Conservation (phyloP, 2,797 vertebrate genomes). For the Cuculus canorus region DNA sequence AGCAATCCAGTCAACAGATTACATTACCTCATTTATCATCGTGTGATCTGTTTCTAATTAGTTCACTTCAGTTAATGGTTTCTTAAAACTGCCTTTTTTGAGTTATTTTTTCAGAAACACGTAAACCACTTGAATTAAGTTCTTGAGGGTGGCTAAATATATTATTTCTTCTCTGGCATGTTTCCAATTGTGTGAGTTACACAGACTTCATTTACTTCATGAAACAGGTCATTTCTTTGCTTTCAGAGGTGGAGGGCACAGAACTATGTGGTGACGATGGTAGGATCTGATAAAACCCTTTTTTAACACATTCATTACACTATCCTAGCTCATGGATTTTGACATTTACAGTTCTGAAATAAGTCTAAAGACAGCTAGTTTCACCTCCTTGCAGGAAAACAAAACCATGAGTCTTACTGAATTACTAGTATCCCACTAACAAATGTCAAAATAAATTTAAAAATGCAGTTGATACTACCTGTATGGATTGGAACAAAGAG, state of each 20-base stretch:
- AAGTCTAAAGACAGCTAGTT: not conserved
- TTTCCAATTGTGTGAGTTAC: not conserved
- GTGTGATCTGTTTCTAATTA: constrained; percentile 66
- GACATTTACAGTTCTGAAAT: constrained; percentile 8
- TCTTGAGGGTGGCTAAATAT: not conserved
- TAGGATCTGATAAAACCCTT: not conserved
- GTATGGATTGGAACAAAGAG: not conserved
- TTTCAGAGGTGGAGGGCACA: not conserved
- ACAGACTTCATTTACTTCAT: not conserved
- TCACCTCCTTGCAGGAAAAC: constrained; percentile 23
- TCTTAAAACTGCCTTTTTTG: constrained; percentile 45
- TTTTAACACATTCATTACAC: not conserved
- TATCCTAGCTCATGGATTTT: not conserved
- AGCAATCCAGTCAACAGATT: constrained; percentile 39
- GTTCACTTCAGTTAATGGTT: constrained; percentile 42
- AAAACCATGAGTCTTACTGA: not conserved
- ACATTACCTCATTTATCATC: constrained; percentile 64
- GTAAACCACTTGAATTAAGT: constrained; percentile 57
- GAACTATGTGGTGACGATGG: not conserved
- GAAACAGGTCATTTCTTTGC: not conserved
- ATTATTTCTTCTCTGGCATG: constrained; percentile 42
- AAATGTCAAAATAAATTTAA: constrained; percentile 8
- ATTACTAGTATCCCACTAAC: not conserved
- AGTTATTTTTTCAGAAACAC: constrained; percentile 20
- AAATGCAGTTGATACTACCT: not conserved